Conservation (phyloP, 2,113 vertebrate species). For the Atlantisia rogersi region DNA sequence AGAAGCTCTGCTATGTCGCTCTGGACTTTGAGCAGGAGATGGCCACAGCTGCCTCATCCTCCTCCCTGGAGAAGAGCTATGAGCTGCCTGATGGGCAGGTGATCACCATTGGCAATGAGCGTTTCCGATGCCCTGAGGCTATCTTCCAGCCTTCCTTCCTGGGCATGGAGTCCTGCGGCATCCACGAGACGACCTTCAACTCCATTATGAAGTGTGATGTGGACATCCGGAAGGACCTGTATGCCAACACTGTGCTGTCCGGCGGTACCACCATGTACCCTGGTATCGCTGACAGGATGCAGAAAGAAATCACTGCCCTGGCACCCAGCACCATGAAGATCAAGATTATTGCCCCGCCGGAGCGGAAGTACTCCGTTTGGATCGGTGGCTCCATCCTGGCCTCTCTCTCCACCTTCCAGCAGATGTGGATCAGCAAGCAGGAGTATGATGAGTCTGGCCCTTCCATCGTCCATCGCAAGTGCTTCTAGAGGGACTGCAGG, state of each 20-base stretch:
- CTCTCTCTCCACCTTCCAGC: conserved; percentile 77
- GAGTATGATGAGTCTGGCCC: conserved; percentile 79
- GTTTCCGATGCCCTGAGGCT: conserved; percentile 76
- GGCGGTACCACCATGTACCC: conserved; percentile 79
- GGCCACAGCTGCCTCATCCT: conserved; percentile 44
- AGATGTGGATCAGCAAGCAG: conserved; percentile 82
- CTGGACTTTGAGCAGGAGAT: conserved; percentile 80
- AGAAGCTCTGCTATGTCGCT: conserved; percentile 76
- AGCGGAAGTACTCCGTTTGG: conserved; percentile 75
- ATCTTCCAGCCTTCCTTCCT: conserved; percentile 77
- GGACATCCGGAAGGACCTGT: conserved; percentile 74
- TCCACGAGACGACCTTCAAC: conserved; percentile 72
- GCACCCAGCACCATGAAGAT: conserved; percentile 73
- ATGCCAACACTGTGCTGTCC: conserved; percentile 66
- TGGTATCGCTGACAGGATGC: conserved; percentile 74
- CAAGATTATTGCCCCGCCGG: conserved; percentile 65
- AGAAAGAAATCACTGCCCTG: conserved; percentile 65
- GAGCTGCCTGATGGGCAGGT: conserved; percentile 77
- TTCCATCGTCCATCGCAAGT: conserved; percentile 74
- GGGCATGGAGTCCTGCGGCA: conserved; percentile 70
- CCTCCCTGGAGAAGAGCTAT: conserved; percentile 74
- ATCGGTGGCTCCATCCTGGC: conserved; percentile 76
- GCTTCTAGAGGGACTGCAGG: conserved; percentile 68
- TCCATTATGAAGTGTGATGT: conserved; percentile 73
- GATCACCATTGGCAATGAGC: conserved; percentile 74